Evolutionary conservation across 2,797 vertebrate genomes (phyloP).

Genomic region (Melanotaenia nigrans): DNA sequence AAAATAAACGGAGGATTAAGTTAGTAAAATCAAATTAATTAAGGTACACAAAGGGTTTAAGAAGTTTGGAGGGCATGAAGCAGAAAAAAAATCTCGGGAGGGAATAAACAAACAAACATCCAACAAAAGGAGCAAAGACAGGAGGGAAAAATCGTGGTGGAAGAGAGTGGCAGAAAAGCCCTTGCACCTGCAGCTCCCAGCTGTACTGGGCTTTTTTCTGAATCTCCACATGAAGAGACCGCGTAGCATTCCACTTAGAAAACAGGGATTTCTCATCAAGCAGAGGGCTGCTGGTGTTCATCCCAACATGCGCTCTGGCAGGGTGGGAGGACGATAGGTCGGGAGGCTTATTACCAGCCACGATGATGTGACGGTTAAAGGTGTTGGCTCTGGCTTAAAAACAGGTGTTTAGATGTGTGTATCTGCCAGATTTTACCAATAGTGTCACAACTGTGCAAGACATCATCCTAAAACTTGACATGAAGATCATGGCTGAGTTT

Average conservation of each 20-base stretch:
- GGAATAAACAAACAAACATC: background rate
- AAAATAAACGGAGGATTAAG: slow-evolving; percentile 43
- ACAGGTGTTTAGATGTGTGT: no score
- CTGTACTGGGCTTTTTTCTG: slow-evolving; percentile 62
- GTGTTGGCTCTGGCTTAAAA: no score
- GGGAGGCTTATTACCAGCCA: slow-evolving; percentile 25
- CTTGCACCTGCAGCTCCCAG: slow-evolving; percentile 71
- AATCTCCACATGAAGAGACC: slow-evolving; percentile 68
- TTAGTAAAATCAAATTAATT: slow-evolving; percentile 60
- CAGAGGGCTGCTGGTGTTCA: slow-evolving; percentile 18
- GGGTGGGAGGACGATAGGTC: slow-evolving; percentile 30
- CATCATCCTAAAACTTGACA: background rate
- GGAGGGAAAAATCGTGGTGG: slow-evolving; percentile 22
- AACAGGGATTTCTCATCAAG: slow-evolving; percentile 72
- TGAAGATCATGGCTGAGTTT: background rate
- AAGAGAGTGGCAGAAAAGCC: slow-evolving; percentile 38
- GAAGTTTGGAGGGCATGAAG: background rate
- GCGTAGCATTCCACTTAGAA: slow-evolving; percentile 74
- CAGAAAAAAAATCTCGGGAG: background rate
- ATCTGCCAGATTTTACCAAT: no score
- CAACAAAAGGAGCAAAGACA: slow-evolving; percentile 13
- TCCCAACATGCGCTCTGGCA: slow-evolving; percentile 10
- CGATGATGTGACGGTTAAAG: background rate
- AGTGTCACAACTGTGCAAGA: background rate
- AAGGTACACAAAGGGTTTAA: slow-evolving; percentile 35